Conservation (phyloP, 2,797 vertebrate species). For the Halcyon smyrnensis region DNA sequence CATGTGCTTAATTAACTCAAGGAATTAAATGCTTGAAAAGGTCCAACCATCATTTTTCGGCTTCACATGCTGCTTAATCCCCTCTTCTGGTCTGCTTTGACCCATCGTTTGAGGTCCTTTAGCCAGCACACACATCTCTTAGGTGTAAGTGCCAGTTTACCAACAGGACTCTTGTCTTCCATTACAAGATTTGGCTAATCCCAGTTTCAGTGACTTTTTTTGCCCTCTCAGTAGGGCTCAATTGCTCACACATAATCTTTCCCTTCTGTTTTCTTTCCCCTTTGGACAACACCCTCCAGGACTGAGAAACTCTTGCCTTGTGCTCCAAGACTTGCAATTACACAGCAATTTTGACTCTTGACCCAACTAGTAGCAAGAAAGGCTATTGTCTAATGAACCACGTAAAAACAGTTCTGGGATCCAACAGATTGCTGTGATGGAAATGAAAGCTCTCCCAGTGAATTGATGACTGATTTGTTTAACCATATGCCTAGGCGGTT, state of each 20-base stretch:
- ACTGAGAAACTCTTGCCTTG: constrained; percentile 52
- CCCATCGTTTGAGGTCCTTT: background rate
- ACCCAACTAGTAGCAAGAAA: constrained; percentile 39
- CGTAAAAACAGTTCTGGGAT: constrained; percentile 16
- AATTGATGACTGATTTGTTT: constrained; percentile 29
- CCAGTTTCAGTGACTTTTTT: constrained; percentile 35
- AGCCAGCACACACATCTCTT: background rate
- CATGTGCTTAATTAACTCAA: background rate
- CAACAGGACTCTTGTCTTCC: constrained; percentile 43
- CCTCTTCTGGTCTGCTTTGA: background rate
- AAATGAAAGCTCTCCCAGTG: background rate
- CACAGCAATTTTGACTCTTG: constrained; percentile 58
- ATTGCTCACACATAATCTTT: constrained; percentile 42
- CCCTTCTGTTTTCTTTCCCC: constrained; percentile 41
- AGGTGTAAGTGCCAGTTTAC: constrained; percentile 18
- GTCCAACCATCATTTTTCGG: background rate
- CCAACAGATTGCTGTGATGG: constrained; percentile 18
- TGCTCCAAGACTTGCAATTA: constrained; percentile 45
- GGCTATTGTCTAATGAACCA: constrained; percentile 46
- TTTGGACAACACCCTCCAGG: constrained; percentile 27
- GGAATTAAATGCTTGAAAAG: background rate
- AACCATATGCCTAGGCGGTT: background rate
- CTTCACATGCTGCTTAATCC: background rate
- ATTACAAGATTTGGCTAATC: constrained; percentile 59
- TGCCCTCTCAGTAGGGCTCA: constrained; percentile 38